Base-by-base conservation (phyloP, 2,888 invertebrate species). In the Oxycera nigricornis region DNA sequence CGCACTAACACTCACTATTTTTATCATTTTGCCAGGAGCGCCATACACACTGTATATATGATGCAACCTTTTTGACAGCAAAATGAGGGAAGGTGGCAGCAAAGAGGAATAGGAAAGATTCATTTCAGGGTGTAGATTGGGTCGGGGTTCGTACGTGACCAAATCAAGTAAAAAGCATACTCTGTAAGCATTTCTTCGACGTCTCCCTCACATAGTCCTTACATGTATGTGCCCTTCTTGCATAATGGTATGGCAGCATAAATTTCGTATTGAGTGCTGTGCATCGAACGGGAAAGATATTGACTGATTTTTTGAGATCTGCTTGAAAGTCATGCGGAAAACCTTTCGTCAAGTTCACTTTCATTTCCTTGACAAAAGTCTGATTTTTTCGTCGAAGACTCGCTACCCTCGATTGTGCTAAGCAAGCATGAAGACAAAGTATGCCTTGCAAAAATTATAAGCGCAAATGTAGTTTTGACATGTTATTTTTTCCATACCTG, bases 161-260 rank as follows among this genome's bases (percentile, higher is more conserved):
- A 76, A 76, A 76, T 76, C 76, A 76, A 76, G 67, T 74, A 72
- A 74, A 76, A 76, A 76, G 76, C 74, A 76, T 74, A 74, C 39
- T 70, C 39, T 41, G 39, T 67, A 70, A 61, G 73, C 68, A 62
- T 62, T 65, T 68, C 55, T 62, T 50, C 74, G 50, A 46, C 39
- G 39, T 72, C 61, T 31, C 61, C 30, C 41, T 31, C 67, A 11
- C 52, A 46, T 46, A 26, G 46, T 50, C n/a, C 68, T 30, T 68
- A 31, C 68, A 70, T 70, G 70, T 70, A 35, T 70, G 55, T 35
- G 31, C 55, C 20, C 52, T 30, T 6, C 41, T 30, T 68, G 55
- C 35, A 70, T 17, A 55, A 3, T 46, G 46, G 6, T 46, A 46
- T 14, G 2, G n/a, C 11, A n/a, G 46, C 17, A 7, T 17, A 46